A percentile compares a stretch with the other conserved stretches of the same genome.
phyloP scores from a whole-genome alignment of 2,888 invertebrate species.

The Cephonodes hylas region DNA sequence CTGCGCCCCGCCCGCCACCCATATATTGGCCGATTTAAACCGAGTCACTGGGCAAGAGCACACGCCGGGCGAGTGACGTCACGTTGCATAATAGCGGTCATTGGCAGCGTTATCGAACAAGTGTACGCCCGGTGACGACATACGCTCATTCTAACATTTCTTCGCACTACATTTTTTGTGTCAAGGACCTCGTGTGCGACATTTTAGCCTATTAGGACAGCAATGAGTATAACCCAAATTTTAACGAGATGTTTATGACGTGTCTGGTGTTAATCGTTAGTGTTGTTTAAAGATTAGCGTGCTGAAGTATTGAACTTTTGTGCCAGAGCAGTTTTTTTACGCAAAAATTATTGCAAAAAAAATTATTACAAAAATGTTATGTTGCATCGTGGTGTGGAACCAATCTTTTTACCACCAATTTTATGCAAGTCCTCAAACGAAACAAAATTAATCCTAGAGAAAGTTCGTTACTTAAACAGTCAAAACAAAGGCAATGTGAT shows the following conservation, averaged over 20 bases:
- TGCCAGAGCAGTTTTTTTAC: too few species aligned
- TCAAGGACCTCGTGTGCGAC: constrained; percentile 13
- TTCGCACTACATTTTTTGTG: background rate
- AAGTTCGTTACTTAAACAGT: too few species aligned
- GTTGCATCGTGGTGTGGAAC: too few species aligned
- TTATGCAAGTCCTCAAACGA: too few species aligned
- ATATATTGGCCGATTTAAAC: constrained; percentile 7
- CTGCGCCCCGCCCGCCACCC: background rate
- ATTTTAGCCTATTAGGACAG: background rate
- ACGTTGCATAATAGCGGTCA: constrained; percentile 16
- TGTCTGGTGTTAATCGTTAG: background rate
- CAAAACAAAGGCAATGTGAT: too few species aligned
- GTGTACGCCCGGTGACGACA: constrained; percentile 6
- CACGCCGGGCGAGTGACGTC: constrained; percentile 11
- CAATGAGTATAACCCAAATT: constrained; percentile 2
- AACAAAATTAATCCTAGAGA: too few species aligned
- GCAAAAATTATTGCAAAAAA: background rate
- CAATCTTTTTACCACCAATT: too few species aligned
- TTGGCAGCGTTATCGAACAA: constrained; percentile 13
- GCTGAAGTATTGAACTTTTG: too few species aligned
- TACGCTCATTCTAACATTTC: constrained; percentile 1
- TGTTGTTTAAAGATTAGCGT: background rate
- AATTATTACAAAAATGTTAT: too few species aligned
- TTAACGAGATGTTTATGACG: background rate
- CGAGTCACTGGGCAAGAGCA: constrained; percentile 3